A percentile compares a stretch with the other conserved stretches of the same genome.
Evolutionary conservation across 2,888 invertebrate genomes (phyloP).

Genomic region (Drosophila helvetica): DNA sequence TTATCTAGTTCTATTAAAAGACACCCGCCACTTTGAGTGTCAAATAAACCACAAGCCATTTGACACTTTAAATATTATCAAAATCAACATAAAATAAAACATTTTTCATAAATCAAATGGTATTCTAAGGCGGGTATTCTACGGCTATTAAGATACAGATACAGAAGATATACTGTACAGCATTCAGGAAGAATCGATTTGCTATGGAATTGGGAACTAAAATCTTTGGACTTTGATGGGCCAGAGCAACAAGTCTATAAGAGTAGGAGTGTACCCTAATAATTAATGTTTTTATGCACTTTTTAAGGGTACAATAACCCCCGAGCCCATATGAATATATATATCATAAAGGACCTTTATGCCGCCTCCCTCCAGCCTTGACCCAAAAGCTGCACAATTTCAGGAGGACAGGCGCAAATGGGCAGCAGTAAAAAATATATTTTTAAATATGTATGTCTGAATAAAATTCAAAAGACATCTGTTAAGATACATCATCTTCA

Average conservation of each 20-base stretch:
- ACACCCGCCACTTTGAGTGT: background rate
- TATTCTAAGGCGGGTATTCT: background rate
- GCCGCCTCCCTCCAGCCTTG: constrained; percentile 14
- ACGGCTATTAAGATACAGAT: background rate
- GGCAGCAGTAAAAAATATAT: constrained; percentile 18
- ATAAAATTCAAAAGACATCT: constrained; percentile 63
- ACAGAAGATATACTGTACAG: background rate
- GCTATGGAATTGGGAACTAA: background rate
- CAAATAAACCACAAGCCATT: background rate
- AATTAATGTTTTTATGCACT: too few relatives aligned
- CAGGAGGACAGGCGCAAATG: constrained; percentile 11
- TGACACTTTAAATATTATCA: background rate
- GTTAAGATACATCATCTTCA: constrained; percentile 70
- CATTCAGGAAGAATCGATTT: background rate
- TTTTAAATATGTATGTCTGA: constrained; percentile 12
- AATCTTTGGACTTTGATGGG: background rate
- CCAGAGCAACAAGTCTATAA: background rate
- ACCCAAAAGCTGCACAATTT: constrained; percentile 9
- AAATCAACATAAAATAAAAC: background rate
- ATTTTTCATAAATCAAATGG: background rate
- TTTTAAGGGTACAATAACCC: background rate
- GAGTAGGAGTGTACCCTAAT: background rate
- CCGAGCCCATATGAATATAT: background rate
- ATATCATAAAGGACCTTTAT: background rate
- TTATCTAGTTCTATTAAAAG: background rate